Evolutionary conservation across 2,888 invertebrate genomes (phyloP).

Genomic region (Heterodera filipjevi): DNA sequence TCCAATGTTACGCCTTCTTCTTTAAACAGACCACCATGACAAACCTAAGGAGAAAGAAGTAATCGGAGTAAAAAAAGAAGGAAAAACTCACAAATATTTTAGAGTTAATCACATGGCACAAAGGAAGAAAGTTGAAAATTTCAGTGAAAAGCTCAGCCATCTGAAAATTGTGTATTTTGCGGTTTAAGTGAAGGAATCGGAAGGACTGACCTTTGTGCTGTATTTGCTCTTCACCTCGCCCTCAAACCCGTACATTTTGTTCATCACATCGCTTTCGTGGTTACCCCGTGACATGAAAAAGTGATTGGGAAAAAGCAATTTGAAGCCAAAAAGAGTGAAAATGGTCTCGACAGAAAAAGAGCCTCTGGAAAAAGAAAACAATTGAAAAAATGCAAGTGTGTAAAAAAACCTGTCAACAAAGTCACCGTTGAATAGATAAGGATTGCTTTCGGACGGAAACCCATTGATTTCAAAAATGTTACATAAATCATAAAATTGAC

Average conservation of each 20-base stretch:
- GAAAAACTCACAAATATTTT: constrained; percentile 73
- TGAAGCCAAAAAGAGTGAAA: constrained; percentile 93
- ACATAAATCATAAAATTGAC: constrained; percentile 96
- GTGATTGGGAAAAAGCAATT: constrained; percentile 90
- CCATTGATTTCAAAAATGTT: constrained; percentile 96
- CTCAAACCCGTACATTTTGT: constrained; percentile 95
- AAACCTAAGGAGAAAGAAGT: constrained; percentile 72
- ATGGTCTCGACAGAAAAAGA: constrained; percentile 99
- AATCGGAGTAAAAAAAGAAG: not conserved
- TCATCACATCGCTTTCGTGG: constrained; percentile 91
- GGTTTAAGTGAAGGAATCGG: no score
- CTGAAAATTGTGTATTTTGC: no score
- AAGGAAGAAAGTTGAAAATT: constrained; percentile 94
- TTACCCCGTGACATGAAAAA: constrained; percentile 98
- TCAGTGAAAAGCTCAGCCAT: constrained; percentile 98
- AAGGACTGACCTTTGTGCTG: constrained; percentile 72
- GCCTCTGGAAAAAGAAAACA: constrained; percentile 72
- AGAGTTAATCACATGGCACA: constrained; percentile 90
- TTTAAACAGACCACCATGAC: constrained; percentile 98
- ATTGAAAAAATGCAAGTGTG: not conserved
- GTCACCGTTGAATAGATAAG: constrained; percentile 97
- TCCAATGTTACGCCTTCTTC: constrained; percentile 85
- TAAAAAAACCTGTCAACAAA: constrained; percentile 80
- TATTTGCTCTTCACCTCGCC: constrained; percentile 95
- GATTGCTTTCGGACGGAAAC: constrained; percentile 89